These are phyloP conservation scores for Apocheima hispidaria DNA, from an alignment of 2,888 invertebrate genomes.

Conservation along the genomic window DNA sequence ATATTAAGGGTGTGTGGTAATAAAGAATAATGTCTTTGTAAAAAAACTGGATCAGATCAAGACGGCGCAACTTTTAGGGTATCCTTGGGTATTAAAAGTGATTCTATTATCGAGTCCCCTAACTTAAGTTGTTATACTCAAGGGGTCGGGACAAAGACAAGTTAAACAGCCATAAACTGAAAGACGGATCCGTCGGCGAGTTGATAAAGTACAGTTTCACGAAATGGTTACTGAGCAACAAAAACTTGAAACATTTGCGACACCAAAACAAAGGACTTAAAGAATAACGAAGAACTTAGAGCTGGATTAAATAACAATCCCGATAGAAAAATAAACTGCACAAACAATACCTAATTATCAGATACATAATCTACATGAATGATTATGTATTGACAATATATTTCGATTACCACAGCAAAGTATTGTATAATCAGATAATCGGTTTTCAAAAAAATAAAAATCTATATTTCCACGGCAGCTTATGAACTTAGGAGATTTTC, in stretches of 20 bases:
- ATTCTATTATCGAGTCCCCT: conserved; percentile 43
- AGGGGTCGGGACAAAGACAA: conserved; percentile 48
- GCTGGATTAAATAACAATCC: neutral
- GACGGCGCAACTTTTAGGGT: conserved; percentile 63
- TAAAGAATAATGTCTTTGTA: conserved; percentile 65
- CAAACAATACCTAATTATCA: neutral
- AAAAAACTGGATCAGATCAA: conserved; percentile 74
- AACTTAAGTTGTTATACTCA: conserved; percentile 36
- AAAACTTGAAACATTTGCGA: conserved; percentile 23
- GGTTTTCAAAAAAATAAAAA: no score
- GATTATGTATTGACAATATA: no score
- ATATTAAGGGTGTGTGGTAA: conserved; percentile 69
- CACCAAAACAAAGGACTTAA: conserved; percentile 10
- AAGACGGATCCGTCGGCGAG: conserved; percentile 19
- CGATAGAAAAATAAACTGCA: neutral
- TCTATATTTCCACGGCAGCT: no score
- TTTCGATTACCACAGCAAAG: no score
- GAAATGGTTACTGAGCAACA: conserved; percentile 26
- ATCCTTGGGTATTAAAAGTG: conserved; percentile 50
- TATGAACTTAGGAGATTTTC: no score
- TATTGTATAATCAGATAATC: no score
- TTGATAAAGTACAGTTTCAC: conserved; percentile 26
- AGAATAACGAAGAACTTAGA: neutral
- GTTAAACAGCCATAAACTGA: conserved; percentile 51
- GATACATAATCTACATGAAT: no score